Evolutionary conservation across 2,113 vertebrate genomes (phyloP).

Genomic region (Prolemur simus): DNA sequence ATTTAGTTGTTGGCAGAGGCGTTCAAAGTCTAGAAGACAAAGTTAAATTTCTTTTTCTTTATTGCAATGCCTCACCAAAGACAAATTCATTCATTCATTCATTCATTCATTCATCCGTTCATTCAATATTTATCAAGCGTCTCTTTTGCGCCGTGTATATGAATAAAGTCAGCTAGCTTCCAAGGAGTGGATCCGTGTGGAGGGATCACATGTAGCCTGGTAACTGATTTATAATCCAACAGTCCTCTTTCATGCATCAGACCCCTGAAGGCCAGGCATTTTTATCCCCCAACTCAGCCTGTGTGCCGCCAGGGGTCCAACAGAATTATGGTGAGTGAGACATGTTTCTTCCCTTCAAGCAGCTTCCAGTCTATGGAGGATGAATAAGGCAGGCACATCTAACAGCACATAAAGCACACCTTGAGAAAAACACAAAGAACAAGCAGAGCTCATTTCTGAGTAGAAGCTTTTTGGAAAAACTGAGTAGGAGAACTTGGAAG

Average conservation of each 20-base stretch:
- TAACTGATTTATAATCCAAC: not conserved
- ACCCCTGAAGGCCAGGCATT: not conserved
- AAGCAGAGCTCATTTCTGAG: not conserved
- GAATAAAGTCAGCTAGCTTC: not conserved
- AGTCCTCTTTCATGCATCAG: not conserved
- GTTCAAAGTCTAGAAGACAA: constrained; percentile 81
- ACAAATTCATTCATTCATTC: constrained; percentile 53
- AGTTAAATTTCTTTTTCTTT: constrained; percentile 83
- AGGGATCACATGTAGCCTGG: not conserved
- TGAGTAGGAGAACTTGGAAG: not conserved
- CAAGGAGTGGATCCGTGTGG: not conserved
- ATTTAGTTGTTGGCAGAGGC: constrained; percentile 84
- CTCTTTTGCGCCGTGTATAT: not conserved
- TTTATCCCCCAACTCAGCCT: not conserved
- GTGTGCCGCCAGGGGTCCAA: not conserved
- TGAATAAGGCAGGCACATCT: not conserved
- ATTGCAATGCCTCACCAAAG: constrained; percentile 74
- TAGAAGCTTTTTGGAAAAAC: not conserved
- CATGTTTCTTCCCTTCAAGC: not conserved
- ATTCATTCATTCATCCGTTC: not conserved
- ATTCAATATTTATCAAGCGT: not conserved
- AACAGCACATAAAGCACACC: fast-evolving
- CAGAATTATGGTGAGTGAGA: not conserved
- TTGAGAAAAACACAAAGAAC: not conserved
- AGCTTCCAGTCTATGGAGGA: not conserved